phyloP scores from a whole-genome alignment of 2,113 vertebrate species.

The Cygnus atratus region DNA sequence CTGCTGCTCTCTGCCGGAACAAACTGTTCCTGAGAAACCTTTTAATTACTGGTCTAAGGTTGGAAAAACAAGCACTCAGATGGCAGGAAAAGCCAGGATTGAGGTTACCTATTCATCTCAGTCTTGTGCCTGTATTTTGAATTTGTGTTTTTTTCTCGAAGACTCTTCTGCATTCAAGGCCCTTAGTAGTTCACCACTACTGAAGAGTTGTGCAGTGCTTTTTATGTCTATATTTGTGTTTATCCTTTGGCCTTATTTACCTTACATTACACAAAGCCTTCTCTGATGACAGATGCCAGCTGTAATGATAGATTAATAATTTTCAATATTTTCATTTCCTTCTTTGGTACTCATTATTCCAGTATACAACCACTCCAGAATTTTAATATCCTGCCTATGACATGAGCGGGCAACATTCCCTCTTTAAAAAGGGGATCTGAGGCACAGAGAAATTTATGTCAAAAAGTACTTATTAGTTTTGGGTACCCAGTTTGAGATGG shows the following conservation, averaged over 20 bases:
- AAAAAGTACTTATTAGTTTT: conserved; percentile 24
- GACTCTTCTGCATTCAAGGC: background rate
- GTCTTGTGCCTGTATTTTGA: background rate
- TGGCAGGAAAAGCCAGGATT: background rate
- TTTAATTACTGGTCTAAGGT: background rate
- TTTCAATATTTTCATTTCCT: conserved; percentile 25
- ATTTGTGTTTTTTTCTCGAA: background rate
- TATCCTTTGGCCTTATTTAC: background rate
- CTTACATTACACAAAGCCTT: background rate
- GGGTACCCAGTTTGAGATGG: background rate
- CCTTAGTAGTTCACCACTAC: background rate
- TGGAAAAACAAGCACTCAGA: background rate
- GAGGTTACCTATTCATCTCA: background rate
- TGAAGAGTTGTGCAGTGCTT: background rate
- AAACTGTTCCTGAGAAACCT: background rate
- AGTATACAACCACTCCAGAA: conserved; percentile 9
- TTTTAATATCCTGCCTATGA: conserved; percentile 31
- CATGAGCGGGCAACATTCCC: background rate
- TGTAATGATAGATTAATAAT: background rate
- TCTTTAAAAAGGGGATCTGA: background rate
- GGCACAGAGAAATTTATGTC: background rate
- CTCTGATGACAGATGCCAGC: background rate
- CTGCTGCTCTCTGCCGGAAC: background rate
- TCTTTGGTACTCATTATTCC: background rate
- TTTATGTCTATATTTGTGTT: background rate